Conservation (phyloP, 2,888 invertebrate genomes). For the Drosophila neotestacea region DNA sequence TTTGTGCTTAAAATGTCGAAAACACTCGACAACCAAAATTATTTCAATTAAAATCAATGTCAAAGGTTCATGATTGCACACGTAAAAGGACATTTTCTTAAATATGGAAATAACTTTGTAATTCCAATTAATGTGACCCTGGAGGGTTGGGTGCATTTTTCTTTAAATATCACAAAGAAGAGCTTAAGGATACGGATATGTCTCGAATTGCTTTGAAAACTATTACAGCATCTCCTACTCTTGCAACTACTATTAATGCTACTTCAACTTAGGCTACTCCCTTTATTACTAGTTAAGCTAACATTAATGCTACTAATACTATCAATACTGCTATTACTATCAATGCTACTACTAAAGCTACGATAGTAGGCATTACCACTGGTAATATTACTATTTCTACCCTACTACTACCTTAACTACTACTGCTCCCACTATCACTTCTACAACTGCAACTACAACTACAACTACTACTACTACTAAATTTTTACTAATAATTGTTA, state of each 20-base stretch:
- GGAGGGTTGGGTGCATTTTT: neutral
- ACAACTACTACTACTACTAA: neutral
- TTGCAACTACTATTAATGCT: no score
- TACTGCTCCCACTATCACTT: neutral
- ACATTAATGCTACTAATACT: neutral
- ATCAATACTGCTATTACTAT: neutral
- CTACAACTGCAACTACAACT: neutral
- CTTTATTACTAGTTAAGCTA: neutral
- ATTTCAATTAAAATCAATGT: constrained; percentile 34
- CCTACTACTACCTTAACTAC: neutral
- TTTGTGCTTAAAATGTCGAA: constrained; percentile 5
- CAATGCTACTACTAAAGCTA: neutral
- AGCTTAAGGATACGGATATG: no score
- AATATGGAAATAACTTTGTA: neutral
- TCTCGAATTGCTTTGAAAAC: no score
- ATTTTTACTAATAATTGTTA: neutral
- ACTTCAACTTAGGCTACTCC: no score
- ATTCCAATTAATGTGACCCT: neutral
- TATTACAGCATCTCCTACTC: no score
- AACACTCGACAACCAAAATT: constrained; percentile 14
- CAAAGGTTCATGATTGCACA: neutral
- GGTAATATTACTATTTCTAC: neutral
- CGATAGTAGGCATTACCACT: neutral
- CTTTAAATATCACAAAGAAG: no score
- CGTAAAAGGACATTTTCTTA: neutral